These are phyloP conservation scores for Blera fallax DNA, from an alignment of 2,888 invertebrate genomes.

Conservation along the genomic window DNA sequence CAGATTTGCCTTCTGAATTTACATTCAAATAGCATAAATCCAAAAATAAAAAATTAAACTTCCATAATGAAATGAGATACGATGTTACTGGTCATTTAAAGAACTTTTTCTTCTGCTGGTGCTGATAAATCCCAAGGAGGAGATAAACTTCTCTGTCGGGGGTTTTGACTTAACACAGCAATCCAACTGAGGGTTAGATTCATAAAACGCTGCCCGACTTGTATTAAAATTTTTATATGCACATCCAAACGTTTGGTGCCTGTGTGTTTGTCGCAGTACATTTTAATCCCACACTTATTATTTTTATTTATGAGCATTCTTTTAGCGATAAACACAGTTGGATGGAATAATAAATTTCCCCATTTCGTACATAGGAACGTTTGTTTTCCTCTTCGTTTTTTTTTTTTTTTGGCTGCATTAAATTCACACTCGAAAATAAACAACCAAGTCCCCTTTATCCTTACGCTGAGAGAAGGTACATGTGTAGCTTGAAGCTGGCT, in stretches of 20 bases:
- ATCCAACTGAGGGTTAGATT: background rate
- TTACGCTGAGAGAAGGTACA: background rate
- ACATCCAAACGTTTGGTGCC: background rate
- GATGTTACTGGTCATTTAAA: background rate
- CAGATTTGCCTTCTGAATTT: background rate
- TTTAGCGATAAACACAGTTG: slow-evolving; percentile 11
- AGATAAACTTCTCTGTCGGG: background rate
- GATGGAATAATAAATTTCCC: slow-evolving; percentile 29
- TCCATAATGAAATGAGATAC: background rate
- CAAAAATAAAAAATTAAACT: background rate
- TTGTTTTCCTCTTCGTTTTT: background rate
- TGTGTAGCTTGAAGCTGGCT: too few relatives aligned
- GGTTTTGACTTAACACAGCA: background rate
- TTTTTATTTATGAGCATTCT: slow-evolving; percentile 16
- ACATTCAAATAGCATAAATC: background rate
- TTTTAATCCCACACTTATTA: slow-evolving; percentile 1
- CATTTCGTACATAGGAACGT: background rate
- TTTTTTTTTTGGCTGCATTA: slow-evolving; percentile 3
- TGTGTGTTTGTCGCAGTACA: background rate
- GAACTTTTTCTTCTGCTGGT: background rate
- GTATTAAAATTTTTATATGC: background rate
- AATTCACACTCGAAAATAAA: slow-evolving; percentile 1
- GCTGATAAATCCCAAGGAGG: background rate
- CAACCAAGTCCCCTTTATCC: background rate
- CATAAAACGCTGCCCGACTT: background rate